A percentile compares a stretch with the other conserved stretches of the same genome.
Conservation (phyloP, 1,140 invertebrate genomes). For the Aphelenchoides fujianensis region DNA sequence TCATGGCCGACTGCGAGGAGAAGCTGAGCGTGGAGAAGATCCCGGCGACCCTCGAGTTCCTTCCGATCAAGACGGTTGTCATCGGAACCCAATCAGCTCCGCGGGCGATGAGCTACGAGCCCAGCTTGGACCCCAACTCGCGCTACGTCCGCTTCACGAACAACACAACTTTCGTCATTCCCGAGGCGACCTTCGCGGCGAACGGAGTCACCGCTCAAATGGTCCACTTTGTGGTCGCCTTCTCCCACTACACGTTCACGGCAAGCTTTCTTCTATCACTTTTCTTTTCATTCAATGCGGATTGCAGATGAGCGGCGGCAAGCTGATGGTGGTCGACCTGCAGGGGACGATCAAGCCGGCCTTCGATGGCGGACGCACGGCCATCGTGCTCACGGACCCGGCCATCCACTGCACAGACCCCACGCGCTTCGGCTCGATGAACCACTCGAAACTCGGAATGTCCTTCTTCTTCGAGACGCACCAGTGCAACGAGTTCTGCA, state of each 20-base stretch:
- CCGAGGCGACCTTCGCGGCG: conserved; percentile 22
- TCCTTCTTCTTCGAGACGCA: conserved; percentile 21
- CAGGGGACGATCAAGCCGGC: conserved; percentile 25
- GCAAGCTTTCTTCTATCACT: not conserved
- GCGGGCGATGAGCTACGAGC: conserved; percentile 28
- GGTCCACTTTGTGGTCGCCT: conserved; percentile 26
- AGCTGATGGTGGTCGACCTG: conserved; percentile 33
- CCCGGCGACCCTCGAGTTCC: conserved; percentile 20
- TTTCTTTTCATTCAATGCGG: not conserved
- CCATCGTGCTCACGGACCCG: conserved; percentile 28
- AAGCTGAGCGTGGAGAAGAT: not conserved
- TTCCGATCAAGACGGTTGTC: conserved; percentile 20
- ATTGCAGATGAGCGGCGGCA: conserved; percentile 18
- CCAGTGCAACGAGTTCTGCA: conserved; percentile 27
- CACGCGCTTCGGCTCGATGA: conserved; percentile 29
- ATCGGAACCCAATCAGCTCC: not conserved
- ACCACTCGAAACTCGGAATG: conserved; percentile 24
- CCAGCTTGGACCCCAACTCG: not conserved
- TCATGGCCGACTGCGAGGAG: conserved; percentile 20
- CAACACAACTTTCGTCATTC: conserved; percentile 22
- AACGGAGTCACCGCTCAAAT: not conserved
- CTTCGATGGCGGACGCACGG: conserved; percentile 6
- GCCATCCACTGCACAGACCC: conserved; percentile 28
- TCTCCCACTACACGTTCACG: conserved; percentile 32
- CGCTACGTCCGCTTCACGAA: conserved; percentile 35